Conservation (phyloP, 2,888 invertebrate genomes). For the Caenorhabditis sp. region DNA sequence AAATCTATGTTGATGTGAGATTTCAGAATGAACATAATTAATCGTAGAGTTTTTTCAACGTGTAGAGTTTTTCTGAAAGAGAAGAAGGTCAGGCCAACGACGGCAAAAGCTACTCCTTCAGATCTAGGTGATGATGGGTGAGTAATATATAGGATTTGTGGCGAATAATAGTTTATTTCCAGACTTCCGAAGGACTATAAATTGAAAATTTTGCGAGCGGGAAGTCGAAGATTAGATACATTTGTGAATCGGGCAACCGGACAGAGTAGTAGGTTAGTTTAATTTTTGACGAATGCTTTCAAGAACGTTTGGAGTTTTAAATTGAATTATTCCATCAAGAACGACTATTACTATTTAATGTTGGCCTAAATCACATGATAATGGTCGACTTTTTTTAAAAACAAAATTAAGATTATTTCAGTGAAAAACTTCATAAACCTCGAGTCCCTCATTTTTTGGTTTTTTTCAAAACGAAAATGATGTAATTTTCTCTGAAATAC, state of each 20-base stretch:
- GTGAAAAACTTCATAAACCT: too few relatives aligned
- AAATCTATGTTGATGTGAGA: too few relatives aligned
- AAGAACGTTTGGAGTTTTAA: background rate
- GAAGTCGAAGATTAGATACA: constrained; percentile 59
- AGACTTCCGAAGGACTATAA: constrained; percentile 63
- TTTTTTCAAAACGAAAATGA: background rate
- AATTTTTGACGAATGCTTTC: background rate
- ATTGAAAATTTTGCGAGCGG: constrained; percentile 49
- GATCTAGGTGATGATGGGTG: constrained; percentile 52
- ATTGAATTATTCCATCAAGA: too few relatives aligned
- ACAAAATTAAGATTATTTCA: too few relatives aligned
- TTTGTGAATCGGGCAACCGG: constrained; percentile 59
- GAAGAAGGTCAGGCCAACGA: background rate
- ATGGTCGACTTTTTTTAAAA: too few relatives aligned
- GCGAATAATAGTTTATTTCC: too few relatives aligned
- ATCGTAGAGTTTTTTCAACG: background rate
- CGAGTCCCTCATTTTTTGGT: too few relatives aligned
- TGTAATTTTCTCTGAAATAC: too few relatives aligned
- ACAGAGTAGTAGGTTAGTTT: constrained; percentile 52
- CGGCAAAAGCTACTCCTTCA: background rate
- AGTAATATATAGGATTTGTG: too few relatives aligned
- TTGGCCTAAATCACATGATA: too few relatives aligned
- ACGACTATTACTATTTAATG: too few relatives aligned
- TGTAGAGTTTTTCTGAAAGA: background rate
- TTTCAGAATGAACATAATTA: too few relatives aligned